phyloP scores from a whole-genome alignment of 2,113 vertebrate species.

The Pleuronectes platessa region DNA sequence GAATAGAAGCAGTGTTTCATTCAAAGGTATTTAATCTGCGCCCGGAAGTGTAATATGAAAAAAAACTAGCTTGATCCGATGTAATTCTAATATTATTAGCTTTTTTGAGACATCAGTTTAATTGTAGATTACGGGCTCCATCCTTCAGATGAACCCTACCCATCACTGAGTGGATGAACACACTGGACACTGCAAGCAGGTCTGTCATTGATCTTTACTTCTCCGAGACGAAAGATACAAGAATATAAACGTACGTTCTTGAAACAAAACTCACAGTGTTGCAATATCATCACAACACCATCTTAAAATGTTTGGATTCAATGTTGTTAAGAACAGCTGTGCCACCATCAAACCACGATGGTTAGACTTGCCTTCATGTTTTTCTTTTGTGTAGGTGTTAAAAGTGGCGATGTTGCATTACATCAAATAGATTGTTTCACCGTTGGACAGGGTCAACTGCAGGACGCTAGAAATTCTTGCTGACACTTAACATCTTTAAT shows the following conservation, averaged over 20 bases:
- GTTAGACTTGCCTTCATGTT: neutral
- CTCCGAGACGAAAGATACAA: neutral
- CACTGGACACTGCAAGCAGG: neutral
- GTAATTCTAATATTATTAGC: no score
- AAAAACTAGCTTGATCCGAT: no score
- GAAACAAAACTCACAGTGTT: constrained; percentile 3
- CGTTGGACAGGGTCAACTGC: neutral
- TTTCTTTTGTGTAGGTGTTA: neutral
- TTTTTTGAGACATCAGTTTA: neutral
- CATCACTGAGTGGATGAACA: neutral
- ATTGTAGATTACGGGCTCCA: neutral
- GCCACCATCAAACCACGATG: neutral
- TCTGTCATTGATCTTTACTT: neutral
- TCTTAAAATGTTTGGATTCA: neutral
- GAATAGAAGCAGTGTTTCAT: no score
- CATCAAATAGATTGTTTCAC: neutral
- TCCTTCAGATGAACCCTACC: neutral
- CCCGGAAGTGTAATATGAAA: no score
- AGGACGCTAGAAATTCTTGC: neutral
- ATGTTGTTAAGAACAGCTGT: neutral
- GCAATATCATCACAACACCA: neutral
- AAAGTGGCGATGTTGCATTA: neutral
- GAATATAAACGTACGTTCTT: neutral
- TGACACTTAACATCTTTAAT: neutral
- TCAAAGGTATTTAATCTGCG: no score